Evolutionary conservation across 2,113 vertebrate genomes (phyloP).

Genomic region (Bubalus kerabau): DNA sequence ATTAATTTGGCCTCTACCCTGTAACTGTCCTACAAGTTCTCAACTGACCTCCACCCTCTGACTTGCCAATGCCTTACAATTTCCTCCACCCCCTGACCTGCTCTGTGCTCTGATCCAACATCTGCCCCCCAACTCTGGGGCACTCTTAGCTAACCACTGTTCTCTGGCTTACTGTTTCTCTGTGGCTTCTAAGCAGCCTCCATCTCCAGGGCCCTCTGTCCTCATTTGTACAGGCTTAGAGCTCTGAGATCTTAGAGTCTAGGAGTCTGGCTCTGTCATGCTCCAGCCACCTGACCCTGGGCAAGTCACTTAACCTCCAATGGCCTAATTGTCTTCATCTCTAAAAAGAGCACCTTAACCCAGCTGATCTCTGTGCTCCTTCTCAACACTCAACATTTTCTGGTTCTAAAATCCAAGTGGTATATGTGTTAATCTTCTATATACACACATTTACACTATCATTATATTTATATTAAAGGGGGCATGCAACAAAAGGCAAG

Average conservation of each 20-base stretch:
- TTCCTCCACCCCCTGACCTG: background rate
- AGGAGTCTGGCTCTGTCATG: background rate
- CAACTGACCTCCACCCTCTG: background rate
- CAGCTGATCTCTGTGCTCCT: background rate
- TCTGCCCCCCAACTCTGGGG: background rate
- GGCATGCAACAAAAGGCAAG: constrained; percentile 76
- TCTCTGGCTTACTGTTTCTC: background rate
- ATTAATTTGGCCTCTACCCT: background rate
- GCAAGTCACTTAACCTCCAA: background rate
- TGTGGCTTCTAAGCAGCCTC: background rate
- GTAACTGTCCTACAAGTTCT: background rate
- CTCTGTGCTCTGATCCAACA: background rate
- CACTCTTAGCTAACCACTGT: background rate
- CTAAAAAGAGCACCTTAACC: background rate
- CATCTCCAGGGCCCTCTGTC: background rate
- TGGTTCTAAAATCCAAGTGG: constrained; percentile 53
- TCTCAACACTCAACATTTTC: background rate
- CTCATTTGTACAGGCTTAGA: background rate
- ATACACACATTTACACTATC: constrained; percentile 72
- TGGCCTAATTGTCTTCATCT: background rate
- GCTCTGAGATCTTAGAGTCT: background rate
- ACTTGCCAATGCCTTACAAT: background rate
- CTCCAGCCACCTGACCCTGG: background rate
- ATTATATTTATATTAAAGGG: constrained; percentile 79
- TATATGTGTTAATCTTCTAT: constrained; percentile 65